Evolutionary conservation across 2,888 invertebrate species (phyloP).

Genomic region (Tanytarsus gracilentus): DNA sequence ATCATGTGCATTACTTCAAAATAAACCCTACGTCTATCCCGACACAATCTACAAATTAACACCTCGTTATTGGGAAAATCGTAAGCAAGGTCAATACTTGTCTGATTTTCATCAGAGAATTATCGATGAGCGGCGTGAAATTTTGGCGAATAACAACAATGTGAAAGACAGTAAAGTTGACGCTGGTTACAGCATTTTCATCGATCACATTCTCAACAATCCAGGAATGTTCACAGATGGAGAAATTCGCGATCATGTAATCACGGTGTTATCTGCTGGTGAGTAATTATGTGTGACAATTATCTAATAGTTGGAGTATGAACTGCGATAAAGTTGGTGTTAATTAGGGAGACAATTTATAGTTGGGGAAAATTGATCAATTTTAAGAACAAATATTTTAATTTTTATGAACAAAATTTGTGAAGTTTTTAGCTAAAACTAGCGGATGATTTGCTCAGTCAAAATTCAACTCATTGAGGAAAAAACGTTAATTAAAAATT

Average conservation of each 20-base stretch:
- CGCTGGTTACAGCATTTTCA: conserved; percentile 22
- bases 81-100: conserved; percentile 2
- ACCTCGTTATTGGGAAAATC: conserved; percentile 13
- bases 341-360: too few species aligned
- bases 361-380: too few species aligned
- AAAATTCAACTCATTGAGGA: too few species aligned
- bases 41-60: conserved; percentile 22
- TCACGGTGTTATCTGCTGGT: conserved; percentile 25
- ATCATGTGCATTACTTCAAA: conserved; percentile 15
- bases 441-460: too few species aligned
- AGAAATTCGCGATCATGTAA: conserved; percentile 23
- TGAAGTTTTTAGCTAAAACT: too few species aligned
- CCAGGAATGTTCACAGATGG: conserved; percentile 20
- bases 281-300: conserved; percentile 1
- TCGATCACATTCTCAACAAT: conserved; percentile 22
- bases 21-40: conserved; percentile 17
- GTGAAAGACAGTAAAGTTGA: not conserved
- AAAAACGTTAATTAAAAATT: too few species aligned
- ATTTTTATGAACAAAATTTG: too few species aligned
- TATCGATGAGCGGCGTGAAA: conserved; percentile 21
- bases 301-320: too few species aligned
- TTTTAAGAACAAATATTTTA: too few species aligned
- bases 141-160: conserved; percentile 16
- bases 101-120: conserved; percentile 19
- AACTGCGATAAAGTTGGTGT: too few species aligned